Base-by-base conservation (phyloP, 2,797 vertebrate genomes). In the Streptopelia turtur region DNA sequence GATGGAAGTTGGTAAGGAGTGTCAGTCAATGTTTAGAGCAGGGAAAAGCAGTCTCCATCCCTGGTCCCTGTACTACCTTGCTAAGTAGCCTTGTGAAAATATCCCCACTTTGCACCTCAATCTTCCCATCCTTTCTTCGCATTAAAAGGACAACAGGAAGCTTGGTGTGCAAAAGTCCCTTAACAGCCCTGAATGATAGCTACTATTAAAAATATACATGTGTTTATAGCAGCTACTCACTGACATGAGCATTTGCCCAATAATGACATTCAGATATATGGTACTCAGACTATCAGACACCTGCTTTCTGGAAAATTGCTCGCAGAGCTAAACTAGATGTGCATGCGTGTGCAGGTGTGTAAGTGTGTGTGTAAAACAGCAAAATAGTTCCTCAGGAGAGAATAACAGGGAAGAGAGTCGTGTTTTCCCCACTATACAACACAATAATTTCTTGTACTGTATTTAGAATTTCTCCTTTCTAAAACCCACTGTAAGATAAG, bases 191-290 rank as follows among this genome's bases (percentile, higher is more conserved):
- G 53, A 93, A 79, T 70, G 75, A 63, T 81, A 87, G 72, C 37
- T 87, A 52, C 50, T 68, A 63, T 30, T 30, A 90, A 92, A 96
- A 94, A 87, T 75, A 84, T 11, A 72, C 80, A 79, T 45, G 55
- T 83, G 91, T 88, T 97, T 96, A 71, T 53, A 83, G 77, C 52
- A 84, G 76, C 75, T 81, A 61, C 74, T 80, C 64, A 85, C 61
- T 92, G 92, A 83, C 50, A 90, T 39, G 50, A 91, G 88, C 83
- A 77, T 95, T 95, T 96, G 78, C 76, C 90, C 86, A 83, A 53
- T 65, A 72, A 95, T 68, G 82, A 69, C 81, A 75, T 72, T 89
- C 76, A 96, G 75, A 78, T 85, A 31, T 6, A 70, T 12, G 61
- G 76, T 41, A 45, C 39, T 87, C 30, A 64, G 28, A 41, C 80